phyloP scores from a whole-genome alignment of 2,888 invertebrate genomes.

The Amphiduros pacificus region DNA sequence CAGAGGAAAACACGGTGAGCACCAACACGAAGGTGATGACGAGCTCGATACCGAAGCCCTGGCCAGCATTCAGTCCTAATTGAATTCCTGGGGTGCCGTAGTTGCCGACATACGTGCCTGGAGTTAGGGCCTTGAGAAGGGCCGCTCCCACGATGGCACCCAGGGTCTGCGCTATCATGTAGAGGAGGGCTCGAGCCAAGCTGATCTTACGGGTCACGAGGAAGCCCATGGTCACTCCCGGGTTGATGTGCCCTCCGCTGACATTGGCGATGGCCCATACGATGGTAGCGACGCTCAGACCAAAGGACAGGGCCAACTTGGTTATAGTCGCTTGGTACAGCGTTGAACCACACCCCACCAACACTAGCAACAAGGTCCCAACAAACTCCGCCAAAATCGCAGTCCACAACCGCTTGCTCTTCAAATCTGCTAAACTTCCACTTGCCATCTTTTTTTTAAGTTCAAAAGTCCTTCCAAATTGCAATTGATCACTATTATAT shows the following conservation, averaged over 20 bases:
- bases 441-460: not conserved
- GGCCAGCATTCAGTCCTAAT: not conserved
- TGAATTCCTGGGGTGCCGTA: constrained; percentile 14
- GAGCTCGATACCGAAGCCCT: constrained; percentile 30
- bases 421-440: constrained; percentile 1
- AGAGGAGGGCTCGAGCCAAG: constrained; percentile 72
- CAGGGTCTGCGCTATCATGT: constrained; percentile 78
- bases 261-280: constrained; percentile 83
- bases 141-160: constrained; percentile 69
- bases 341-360: constrained; percentile 8
- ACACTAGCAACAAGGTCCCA: constrained; percentile 6
- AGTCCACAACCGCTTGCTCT: not conserved
- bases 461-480: too few relatives aligned
- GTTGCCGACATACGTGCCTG: not conserved
- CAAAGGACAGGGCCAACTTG: constrained; percentile 85
- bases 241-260: constrained; percentile 90
- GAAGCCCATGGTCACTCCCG: constrained; percentile 86
- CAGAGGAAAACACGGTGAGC: constrained; percentile 35
- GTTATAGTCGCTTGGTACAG: not conserved
- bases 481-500: too few relatives aligned
- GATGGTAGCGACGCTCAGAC: constrained; percentile 81
- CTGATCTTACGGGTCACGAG: constrained; percentile 82
- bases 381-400: constrained; percentile 4
- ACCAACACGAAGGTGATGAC: constrained; percentile 38
- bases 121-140: constrained; percentile 29